Percentiles rank a stretch among this genome's conserved stretches.
Evolutionary conservation across 2,888 invertebrate genomes (phyloP).

Genomic region (Sussaba pulchella): DNA sequence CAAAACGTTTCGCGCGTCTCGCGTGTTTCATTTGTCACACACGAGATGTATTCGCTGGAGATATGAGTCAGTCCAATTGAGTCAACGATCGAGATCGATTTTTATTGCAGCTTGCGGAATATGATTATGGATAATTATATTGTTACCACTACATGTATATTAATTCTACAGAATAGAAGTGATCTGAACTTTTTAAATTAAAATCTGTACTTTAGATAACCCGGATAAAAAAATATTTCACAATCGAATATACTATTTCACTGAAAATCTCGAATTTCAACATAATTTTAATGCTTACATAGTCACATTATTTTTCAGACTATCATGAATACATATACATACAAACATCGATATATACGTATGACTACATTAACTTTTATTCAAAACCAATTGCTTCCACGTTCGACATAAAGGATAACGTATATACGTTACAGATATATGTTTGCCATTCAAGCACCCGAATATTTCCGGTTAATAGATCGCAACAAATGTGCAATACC

Average conservation of each 20-base stretch:
- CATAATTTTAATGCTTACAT: neutral
- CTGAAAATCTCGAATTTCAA: neutral
- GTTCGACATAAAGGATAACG: slow-evolving; percentile 31
- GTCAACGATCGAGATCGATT: no score
- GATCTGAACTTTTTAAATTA: no score
- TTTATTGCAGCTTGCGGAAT: no score
- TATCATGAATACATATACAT: neutral
- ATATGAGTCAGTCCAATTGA: no score
- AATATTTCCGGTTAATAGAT: slow-evolving; percentile 78
- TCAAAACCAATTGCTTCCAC: slow-evolving; percentile 50
- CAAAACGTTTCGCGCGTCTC: no score
- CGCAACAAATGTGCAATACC: slow-evolving; percentile 76
- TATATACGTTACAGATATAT: neutral
- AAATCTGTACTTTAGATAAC: neutral
- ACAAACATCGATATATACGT: neutral
- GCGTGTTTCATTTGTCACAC: no score
- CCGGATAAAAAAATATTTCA: neutral
- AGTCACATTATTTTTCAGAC: neutral
- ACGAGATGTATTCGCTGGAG: no score
- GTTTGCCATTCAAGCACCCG: slow-evolving; percentile 66
- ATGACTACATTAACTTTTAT: slow-evolving; percentile 17
- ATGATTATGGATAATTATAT: no score
- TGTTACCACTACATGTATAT: no score
- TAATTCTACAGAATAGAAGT: no score
- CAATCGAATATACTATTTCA: neutral